Evolutionary conservation across 92 coral and sea anemone genomes (phyloP), one percentile per base, ranked within the genome.

Genomic region (Siderastrea siderea): DNA sequence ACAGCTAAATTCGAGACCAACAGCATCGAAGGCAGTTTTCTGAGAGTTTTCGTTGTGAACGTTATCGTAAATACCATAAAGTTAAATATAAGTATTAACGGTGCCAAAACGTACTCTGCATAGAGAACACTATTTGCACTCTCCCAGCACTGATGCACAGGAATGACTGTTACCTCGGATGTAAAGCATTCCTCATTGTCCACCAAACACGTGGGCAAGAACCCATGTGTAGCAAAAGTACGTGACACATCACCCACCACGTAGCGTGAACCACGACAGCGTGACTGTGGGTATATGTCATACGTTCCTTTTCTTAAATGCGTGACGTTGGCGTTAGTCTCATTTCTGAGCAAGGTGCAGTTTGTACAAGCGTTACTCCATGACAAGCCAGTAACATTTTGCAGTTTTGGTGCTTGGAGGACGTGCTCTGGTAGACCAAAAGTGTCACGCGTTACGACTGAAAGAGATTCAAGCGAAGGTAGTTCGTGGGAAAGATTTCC

Each of bases 91-190:
- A 95, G 47, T 53, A 93, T 92, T 5, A 93, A 48, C 9, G 98
- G 94, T 1, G 91, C 95, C 58, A 91, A 79, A 5, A 91, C 45
- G 58, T 71, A 92, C 55, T 86, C 95, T 11, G 82, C 69, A 57
- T 88, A 93, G 14, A 95, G 82, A 16, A 91, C 85, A 9, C 77
- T 45, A 17, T 95, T 95, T 46, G 94, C 98, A 15, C 79, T 75
- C 7, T 91, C 86, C 91, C 94, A 95, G 77, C 98, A 95, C 12
- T 90, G 93, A 69, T 95, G 98, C 54, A 89, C 74, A 11, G 94
- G 96, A 26, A 65, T 82, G 2, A 78, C 54, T 19, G 79, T 64
- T 26, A 95, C 64, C 61, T 91, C 87, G 54, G 96, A 90, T 45
- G 66, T 58, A 70, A 87, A 86, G 81, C 98, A 95, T 58, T 61